Evolutionary conservation across 2,113 vertebrate species (phyloP).

Genomic region (Phainopepla nitens): DNA sequence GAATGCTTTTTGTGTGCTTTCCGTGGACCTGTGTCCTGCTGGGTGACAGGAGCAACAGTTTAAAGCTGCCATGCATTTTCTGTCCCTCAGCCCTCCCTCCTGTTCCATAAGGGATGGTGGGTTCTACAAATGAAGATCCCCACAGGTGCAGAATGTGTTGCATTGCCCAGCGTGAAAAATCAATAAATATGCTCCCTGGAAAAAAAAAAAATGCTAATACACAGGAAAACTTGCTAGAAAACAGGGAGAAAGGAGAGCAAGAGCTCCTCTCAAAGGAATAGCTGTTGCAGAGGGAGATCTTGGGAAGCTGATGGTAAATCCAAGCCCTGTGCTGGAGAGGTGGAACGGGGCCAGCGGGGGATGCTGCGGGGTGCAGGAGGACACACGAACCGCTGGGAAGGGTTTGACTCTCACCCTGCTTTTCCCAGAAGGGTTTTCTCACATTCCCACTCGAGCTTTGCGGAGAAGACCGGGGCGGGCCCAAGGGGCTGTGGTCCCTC

Average conservation of each 20-base stretch:
- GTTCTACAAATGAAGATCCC: background rate
- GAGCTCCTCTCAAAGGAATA: slow-evolving; percentile 18
- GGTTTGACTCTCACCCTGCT: background rate
- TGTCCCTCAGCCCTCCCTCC: background rate
- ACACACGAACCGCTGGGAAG: background rate
- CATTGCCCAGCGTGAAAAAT: slow-evolving; percentile 4
- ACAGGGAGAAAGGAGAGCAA: background rate
- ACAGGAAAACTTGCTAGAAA: background rate
- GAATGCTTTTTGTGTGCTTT: background rate
- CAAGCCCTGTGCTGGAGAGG: background rate
- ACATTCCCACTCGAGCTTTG: rapidly evolving
- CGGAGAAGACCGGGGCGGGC: rapidly evolving
- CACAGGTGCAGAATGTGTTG: background rate
- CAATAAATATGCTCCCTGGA: background rate
- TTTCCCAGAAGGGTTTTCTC: background rate
- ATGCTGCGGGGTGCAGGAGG: background rate
- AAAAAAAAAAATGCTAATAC: background rate
- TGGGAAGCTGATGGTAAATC: background rate
- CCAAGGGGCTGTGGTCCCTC: rapidly evolving
- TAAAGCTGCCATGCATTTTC: background rate
- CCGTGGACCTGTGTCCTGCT: background rate
- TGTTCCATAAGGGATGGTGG: background rate
- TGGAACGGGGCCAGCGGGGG: background rate
- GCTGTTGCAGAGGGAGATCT: background rate
- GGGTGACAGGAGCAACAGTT: slow-evolving; percentile 24